These are phyloP conservation scores for Tachina fera DNA, from an alignment of 2,888 invertebrate species.

Conservation along the genomic window DNA sequence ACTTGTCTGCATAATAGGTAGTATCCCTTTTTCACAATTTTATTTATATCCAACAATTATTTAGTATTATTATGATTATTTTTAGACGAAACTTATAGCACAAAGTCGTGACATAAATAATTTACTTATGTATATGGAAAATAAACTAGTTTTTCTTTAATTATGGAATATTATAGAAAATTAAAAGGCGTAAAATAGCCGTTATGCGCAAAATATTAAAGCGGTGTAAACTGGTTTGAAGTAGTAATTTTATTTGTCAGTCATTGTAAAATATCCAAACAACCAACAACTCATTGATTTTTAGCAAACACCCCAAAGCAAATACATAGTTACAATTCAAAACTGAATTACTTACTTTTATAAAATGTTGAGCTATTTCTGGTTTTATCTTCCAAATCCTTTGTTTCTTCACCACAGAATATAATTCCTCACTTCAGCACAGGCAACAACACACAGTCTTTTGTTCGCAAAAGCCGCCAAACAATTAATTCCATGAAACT, in stretches of 20 bases:
- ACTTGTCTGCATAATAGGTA: neutral
- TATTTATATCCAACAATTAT: neutral
- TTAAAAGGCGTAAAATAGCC: slow-evolving; percentile 43
- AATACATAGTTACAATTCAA: neutral
- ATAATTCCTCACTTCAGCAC: neutral
- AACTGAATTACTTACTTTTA: slow-evolving; percentile 33
- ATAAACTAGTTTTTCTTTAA: slow-evolving; percentile 21
- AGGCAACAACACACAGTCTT: slow-evolving; percentile 2
- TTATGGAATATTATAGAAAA: slow-evolving; percentile 10
- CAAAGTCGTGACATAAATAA: slow-evolving; percentile 1
- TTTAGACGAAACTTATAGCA: neutral
- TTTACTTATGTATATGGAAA: neutral
- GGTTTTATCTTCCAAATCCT: neutral
- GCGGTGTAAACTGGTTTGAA: slow-evolving; percentile 56
- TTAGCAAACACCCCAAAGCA: neutral
- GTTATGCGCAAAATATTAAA: slow-evolving; percentile 41
- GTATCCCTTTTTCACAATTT: neutral
- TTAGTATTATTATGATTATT: neutral
- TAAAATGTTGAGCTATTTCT: neutral
- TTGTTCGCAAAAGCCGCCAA: slow-evolving; percentile 56
- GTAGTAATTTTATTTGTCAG: slow-evolving; percentile 14
- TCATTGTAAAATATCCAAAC: neutral
- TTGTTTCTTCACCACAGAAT: neutral
- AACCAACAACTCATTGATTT: slow-evolving; percentile 51
- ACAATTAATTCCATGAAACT: slow-evolving; percentile 30